A percentile compares a stretch with the other conserved stretches of the same genome.
phyloP scores from a whole-genome alignment of 2,113 vertebrate species.

The Oryzias javanicus region DNA sequence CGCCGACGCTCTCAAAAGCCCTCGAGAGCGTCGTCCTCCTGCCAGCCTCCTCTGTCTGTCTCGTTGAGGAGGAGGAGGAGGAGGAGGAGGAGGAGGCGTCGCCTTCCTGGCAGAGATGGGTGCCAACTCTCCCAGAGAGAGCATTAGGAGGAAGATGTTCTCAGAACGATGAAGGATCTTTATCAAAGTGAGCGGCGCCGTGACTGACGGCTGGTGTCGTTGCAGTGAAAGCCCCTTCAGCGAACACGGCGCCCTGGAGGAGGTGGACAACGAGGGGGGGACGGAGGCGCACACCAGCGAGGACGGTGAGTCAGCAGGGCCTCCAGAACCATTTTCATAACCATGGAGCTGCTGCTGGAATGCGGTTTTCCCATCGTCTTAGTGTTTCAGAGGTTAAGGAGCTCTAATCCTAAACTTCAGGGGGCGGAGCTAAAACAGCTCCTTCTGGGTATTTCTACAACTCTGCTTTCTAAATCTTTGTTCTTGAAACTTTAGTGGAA shows the following conservation, averaged over 20 bases:
- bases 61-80: constrained; percentile 31
- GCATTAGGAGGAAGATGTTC: constrained; percentile 22
- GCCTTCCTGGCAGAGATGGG: constrained; percentile 32
- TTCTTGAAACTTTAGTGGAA: constrained; percentile 28
- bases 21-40: constrained; percentile 40
- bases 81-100: constrained; percentile 21
- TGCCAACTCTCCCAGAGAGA: constrained; percentile 35
- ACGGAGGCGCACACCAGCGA: constrained; percentile 95
- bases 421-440: constrained; percentile 41
- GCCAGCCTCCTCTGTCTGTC: constrained; percentile 22
- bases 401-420: constrained; percentile 50
- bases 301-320: constrained; percentile 80
- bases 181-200: background rate
- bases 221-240: constrained; percentile 94
- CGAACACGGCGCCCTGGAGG: constrained; percentile 91
- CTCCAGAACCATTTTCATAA: too few species aligned
- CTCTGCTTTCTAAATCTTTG: constrained; percentile 20
- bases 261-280: constrained; percentile 91
- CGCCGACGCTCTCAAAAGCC: constrained; percentile 15
- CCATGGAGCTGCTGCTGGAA: too few species aligned
- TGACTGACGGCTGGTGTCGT: constrained; percentile 22
- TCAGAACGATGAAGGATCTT: constrained; percentile 24
- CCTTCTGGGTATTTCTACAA: constrained; percentile 24
- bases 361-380: background rate
- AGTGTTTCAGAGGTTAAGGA: constrained; percentile 36